Evolutionary conservation across 2,113 vertebrate species (phyloP).

Genomic region (Pyxicephalus adspersus): DNA sequence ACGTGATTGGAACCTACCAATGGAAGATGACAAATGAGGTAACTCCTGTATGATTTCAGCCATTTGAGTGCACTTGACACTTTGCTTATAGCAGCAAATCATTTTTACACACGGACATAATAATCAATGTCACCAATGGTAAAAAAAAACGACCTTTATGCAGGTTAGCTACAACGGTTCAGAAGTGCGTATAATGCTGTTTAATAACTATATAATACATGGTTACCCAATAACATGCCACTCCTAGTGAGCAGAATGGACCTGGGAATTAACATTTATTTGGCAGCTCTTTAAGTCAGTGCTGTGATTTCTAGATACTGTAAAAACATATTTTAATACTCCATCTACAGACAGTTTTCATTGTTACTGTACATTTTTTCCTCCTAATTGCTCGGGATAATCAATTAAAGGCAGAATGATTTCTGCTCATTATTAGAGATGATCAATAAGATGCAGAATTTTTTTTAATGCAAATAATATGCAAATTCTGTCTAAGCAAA

Average conservation of each 20-base stretch:
- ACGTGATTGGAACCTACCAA: neutral
- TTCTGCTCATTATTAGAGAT: no score
- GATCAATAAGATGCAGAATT: no score
- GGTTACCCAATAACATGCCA: neutral
- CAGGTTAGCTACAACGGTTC: neutral
- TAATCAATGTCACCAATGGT: neutral
- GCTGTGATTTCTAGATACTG: neutral
- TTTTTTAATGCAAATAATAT: no score
- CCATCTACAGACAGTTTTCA: no score
- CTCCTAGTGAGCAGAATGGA: neutral
- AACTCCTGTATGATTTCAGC: constrained; percentile 15
- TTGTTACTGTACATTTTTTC: no score
- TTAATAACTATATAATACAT: neutral
- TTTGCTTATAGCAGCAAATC: neutral
- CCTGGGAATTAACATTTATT: neutral
- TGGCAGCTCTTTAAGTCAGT: neutral
- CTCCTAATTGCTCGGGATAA: no score
- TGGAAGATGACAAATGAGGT: constrained; percentile 27
- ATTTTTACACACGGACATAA: constrained; percentile 36
- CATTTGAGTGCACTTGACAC: constrained; percentile 16
- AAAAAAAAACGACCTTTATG: constrained; percentile 22
- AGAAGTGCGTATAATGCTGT: neutral
- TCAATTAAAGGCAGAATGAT: no score
- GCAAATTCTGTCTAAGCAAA: no score
- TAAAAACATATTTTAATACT: no score